Conservation (phyloP, 2,797 vertebrate genomes). For the Crenuchus spilurus region DNA sequence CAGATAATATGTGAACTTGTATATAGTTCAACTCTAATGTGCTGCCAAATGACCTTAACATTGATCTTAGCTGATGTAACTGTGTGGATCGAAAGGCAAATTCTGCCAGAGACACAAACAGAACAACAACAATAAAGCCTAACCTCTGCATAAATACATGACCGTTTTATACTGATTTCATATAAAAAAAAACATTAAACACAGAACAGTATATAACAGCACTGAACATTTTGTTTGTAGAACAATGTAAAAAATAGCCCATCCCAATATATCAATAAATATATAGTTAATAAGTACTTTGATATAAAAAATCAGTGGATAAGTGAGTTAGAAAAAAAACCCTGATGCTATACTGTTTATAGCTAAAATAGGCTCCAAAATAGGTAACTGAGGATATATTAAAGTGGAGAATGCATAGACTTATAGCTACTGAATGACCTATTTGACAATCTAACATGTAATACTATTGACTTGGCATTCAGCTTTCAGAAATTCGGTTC, state of each 20-base stretch:
- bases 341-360: conserved; percentile 47
- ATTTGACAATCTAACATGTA: conserved; percentile 24
- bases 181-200: conserved; percentile 69
- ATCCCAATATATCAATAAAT: conserved; percentile 80
- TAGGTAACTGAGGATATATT: conserved; percentile 8
- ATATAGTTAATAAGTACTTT: conserved; percentile 81
- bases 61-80: background rate
- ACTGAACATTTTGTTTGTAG: conserved; percentile 60
- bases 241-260: conserved; percentile 72
- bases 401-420: conserved; percentile 13
- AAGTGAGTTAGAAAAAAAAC: conserved; percentile 42
- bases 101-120: conserved; percentile 42
- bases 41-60: conserved; percentile 16
- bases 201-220: conserved; percentile 69
- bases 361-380: conserved; percentile 14
- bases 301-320: conserved; percentile 66
- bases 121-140: conserved; percentile 51
- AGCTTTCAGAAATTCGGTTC: conserved; percentile 46
- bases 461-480: conserved; percentile 45
- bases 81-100: conserved; percentile 10
- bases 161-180: conserved; percentile 66
- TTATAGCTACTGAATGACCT: conserved; percentile 10
- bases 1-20: conserved; percentile 62
- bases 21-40: conserved; percentile 2
- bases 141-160: conserved; percentile 65